Base-by-base conservation (phyloP, 2,888 invertebrate genomes). In the Trachelus tabidus region DNA sequence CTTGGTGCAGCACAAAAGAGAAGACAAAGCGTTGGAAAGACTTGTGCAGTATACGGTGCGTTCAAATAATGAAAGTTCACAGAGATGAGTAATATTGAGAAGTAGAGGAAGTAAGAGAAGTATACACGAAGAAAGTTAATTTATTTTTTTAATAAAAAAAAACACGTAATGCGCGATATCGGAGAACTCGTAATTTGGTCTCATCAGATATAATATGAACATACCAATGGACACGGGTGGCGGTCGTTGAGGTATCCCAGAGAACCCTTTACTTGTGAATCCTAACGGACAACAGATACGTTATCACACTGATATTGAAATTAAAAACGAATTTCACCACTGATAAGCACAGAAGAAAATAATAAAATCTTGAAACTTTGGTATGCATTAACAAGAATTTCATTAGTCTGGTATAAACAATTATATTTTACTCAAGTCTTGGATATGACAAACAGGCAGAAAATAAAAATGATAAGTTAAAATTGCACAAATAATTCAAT, bases 1-100 rank as follows among this genome's bases (percentile, higher is more conserved):
- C 91, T 91, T 87, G 83, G 86, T 81, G 89, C 89, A 87, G 89
- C 90, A 87, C 56, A 23, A 56, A 56, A 56, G 56, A 56, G 23
- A 56, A 56, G 56, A 56, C 56, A 56, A 56, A 56, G 56, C 56
- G 9, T 56, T 56, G 23, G 23, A 23, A 23, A 56, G 56, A 23
- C 56, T 56, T 56, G 56, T 56, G 56, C 56, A 23, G 9, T 56
- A 56, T 56, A 56, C 56, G 9, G 23, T 56, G 56, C 56, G 56
- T 56, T 56, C 23, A 23, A 56, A 56, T 23, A 56, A 56, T 56
- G 56, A 56, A 56, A 56, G 23, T 23, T 15, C 23, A 56, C 9
- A 56, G 56, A 56, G 56, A 56, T 56, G 56, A 56, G 56, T 56
- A 23, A 23, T 23, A 56, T 9, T 56, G 56, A 56, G 56, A 56